Base-by-base conservation (phyloP, 1,140 invertebrate species). In the Kradibia gibbosae region DNA sequence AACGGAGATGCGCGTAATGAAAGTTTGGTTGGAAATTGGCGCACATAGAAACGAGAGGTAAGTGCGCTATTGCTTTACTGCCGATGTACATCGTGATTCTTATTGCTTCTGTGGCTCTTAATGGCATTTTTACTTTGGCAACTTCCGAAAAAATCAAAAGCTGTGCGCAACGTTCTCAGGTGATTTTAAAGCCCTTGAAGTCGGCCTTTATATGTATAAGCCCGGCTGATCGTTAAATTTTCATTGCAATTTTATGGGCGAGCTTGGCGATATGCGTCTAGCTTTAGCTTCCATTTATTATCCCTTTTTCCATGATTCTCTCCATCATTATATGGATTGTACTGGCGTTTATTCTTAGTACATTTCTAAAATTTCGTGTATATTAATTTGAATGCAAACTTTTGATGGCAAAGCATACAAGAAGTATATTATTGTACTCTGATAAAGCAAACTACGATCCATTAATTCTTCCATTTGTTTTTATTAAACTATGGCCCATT, bases 1-100 rank as follows among this genome's bases (percentile, higher is more conserved):
- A 50, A 50, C n/a, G 42, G n/a, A 48, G 70, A 45, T 28, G 42
- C 70, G 11, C 10, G 42, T 48, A 72, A 72, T 72, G 70, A 72
- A 50, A 72, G 42, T 72, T 72, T 50, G 42, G 11, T 39, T 36
- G 62, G 34, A 67, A 20, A 22, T n/a, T 5, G 13, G 10, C 50
- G 50, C 5, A 45, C 42, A 31, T 15, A 60, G 7, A 22, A 28
- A 34, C 60, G 28, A 45, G 25, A 39, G 62, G 20, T 39, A 34
- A n/a, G n/a, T n/a, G n/a, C 39, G 25, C 1, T 8, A 0, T 70
- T 17, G 0, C 17, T 72, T 72, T 72, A 48, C 50, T 15, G 25
- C 70, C 1, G 3, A 48, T 39, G 70, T 50, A 48, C 22, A 28
- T 48, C n/a, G 36, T 42, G 10, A 71, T 50, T 50, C 34, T 67